Percentiles rank a stretch among this genome's conserved stretches.
phyloP scores from a whole-genome alignment of 1,140 invertebrate species.

The Cotesia glomerata region DNA sequence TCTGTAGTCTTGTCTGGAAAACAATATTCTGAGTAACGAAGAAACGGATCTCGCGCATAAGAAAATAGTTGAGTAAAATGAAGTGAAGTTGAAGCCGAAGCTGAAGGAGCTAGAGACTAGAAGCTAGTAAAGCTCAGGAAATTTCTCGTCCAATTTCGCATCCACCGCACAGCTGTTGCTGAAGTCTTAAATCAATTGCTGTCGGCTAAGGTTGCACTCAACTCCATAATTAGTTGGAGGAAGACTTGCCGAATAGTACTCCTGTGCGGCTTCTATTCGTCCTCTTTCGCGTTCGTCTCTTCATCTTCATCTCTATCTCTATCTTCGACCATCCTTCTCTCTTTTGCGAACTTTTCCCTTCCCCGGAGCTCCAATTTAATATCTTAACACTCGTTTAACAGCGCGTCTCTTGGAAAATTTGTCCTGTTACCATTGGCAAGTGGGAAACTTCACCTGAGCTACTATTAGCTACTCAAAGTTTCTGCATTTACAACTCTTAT shows the following conservation, averaged over 20 bases:
- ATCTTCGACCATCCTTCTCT: neutral
- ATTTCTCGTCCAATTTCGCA: conserved; percentile 49
- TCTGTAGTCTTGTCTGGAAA: too few relatives aligned
- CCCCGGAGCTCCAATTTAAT: conserved; percentile 46
- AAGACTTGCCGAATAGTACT: neutral
- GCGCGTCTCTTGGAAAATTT: conserved; percentile 32
- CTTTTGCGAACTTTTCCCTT: neutral
- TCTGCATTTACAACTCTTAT: too few relatives aligned
- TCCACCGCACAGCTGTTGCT: conserved; percentile 44
- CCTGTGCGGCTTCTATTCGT: neutral
- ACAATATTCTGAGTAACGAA: neutral
- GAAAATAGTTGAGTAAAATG: conserved; percentile 13
- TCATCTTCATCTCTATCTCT: neutral
- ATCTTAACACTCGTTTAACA: conserved; percentile 51
- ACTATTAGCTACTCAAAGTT: neutral
- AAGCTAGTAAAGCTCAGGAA: conserved; percentile 37
- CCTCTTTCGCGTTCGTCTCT: neutral
- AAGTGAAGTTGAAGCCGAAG: conserved; percentile 14
- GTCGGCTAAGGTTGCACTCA: conserved; percentile 49
- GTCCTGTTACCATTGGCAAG: conserved; percentile 14
- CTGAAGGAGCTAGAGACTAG: conserved; percentile 5
- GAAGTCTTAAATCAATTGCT: conserved; percentile 54
- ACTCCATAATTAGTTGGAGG: conserved; percentile 52
- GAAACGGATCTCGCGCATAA: neutral
- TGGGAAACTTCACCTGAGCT: neutral